Evolutionary conservation across 2,113 vertebrate genomes (phyloP).

Genomic region (Callaeas wilsoni): DNA sequence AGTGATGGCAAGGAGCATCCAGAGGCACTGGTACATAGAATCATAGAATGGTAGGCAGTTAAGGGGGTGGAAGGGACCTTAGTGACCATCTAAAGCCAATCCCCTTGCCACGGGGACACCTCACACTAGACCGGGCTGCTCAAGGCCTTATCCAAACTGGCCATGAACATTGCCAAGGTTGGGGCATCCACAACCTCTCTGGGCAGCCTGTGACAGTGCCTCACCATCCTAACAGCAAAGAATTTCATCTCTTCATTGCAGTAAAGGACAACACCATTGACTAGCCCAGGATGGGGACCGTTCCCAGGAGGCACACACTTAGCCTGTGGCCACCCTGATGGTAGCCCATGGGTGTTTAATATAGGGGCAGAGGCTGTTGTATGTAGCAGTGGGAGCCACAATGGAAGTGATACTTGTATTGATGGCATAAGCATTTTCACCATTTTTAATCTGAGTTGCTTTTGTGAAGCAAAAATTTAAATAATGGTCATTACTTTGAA

Average conservation of each 20-base stretch:
- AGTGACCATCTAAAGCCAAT: not conserved
- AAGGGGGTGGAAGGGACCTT: not conserved
- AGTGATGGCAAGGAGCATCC: not conserved
- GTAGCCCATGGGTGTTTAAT: not conserved
- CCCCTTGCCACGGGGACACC: not conserved
- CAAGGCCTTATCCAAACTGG: not conserved
- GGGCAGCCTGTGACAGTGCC: not conserved
- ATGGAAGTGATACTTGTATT: not conserved
- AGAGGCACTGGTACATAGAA: rapidly evolving
- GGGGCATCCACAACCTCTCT: not conserved
- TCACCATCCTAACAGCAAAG: not conserved
- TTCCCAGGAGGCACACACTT: not conserved
- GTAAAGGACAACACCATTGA: not conserved
- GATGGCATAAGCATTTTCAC: not conserved
- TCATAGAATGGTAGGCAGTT: not conserved
- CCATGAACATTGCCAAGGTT: not conserved
- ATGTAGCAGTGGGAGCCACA: not conserved
- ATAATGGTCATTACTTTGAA: not conserved
- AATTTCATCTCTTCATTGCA: not conserved
- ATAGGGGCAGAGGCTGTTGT: not conserved
- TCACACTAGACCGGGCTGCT: not conserved
- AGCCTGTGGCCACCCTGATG: not conserved
- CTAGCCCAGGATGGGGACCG: not conserved
- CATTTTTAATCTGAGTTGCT: not conserved
- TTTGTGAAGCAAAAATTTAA: not conserved